Conservation (phyloP, 2,113 vertebrate genomes). For the Colossoma macropomum region DNA sequence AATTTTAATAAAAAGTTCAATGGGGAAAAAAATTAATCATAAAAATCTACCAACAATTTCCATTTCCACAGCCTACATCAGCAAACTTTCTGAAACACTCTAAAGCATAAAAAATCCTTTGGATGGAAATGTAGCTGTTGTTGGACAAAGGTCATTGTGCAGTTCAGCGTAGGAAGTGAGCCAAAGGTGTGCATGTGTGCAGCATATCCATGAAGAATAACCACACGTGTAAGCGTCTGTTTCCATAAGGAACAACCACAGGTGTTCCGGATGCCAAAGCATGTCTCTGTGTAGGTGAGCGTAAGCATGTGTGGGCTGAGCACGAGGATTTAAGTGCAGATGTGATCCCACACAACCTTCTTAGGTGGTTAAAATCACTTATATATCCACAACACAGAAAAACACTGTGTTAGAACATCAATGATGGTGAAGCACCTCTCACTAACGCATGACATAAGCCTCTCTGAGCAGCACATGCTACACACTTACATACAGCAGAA, state of each 20-base stretch:
- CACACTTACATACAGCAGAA: conserved; percentile 18
- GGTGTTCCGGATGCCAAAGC: not conserved
- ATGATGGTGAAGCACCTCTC: not conserved
- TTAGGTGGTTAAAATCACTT: not conserved
- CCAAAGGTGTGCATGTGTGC: not conserved
- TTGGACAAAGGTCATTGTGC: not conserved
- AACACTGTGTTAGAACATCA: not conserved
- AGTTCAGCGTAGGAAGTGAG: not conserved
- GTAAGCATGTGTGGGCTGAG: not conserved
- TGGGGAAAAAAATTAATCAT: too few relatives aligned
- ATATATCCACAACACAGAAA: not conserved
- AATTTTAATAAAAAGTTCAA: too few relatives aligned
- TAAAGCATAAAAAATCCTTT: not conserved
- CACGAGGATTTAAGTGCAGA: not conserved
- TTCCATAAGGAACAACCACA: not conserved
- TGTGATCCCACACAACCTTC: not conserved
- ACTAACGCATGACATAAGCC: not conserved
- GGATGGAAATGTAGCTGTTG: too few relatives aligned
- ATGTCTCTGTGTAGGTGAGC: not conserved
- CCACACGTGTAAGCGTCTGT: not conserved
- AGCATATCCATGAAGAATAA: not conserved
- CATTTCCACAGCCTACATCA: too few relatives aligned
- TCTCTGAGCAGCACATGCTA: not conserved
- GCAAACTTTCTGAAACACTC: too few relatives aligned
- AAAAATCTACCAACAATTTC: too few relatives aligned